Base-by-base conservation (phyloP, 2,113 vertebrate species). In the Lophochroa leadbeateri region DNA sequence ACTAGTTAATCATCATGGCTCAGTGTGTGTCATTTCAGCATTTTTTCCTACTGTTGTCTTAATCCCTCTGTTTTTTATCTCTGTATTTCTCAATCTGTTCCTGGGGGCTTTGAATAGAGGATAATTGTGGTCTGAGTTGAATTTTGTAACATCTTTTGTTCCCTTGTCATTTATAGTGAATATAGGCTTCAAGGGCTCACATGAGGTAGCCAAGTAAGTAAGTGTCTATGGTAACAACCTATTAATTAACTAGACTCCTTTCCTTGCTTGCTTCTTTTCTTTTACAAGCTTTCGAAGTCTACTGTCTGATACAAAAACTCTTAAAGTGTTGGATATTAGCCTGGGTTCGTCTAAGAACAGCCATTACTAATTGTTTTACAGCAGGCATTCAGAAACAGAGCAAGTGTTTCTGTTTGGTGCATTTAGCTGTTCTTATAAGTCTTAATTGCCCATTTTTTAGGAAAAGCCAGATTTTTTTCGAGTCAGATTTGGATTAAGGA, bases 61-160 rank as follows among this genome's bases (percentile, higher is more conserved):
- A 75, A 61, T 90, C 33, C 29, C 49, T 74, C 37, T 87, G 78
- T 49, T 76, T 92, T 91, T 92, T 58, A 68, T 77, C 57, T 81
- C 57, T 70, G 29, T 83, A 82, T 92, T 97, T 97, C 68, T 90
- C 69, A 88, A 8, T 83, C 76, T 88, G 33, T 78, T 95, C 69
- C 23, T 83, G 64, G 50, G 80, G 44, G 29, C 72, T 94, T 64
- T 92, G 80, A 92, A 70, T 89, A 52, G 64, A 84, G 57, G 31
- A 64, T 92, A 87, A 96, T 86, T 91, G 55, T 58, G 72, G 44
- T 92, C 80, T 79, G 80, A 92, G 84, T 87, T 82, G 78, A 96
- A 95, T 89, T 91, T 89, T 71, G 81, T 91, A 90, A 87, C 57
- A 46, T 82, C 84, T 92, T 96, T 96, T 95, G 81, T 96, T 87